These are phyloP conservation scores for Magallana angulata DNA, from an alignment of 1,140 invertebrate genomes.

Conservation along the genomic window DNA sequence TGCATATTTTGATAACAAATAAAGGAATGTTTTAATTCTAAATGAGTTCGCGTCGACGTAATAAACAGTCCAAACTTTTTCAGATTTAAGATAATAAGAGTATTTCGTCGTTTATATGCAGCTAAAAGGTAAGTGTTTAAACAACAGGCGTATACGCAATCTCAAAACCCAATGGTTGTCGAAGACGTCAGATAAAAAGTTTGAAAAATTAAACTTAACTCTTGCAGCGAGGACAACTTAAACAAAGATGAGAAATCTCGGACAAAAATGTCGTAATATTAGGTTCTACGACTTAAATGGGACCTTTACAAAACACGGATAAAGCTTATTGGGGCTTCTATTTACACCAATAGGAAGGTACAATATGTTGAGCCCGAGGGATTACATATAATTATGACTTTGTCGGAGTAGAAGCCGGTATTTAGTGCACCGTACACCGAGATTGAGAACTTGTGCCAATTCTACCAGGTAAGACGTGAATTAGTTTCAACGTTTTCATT, in stretches of 20 bases:
- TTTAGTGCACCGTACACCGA: neutral
- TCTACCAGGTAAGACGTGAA: neutral
- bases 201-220: constrained; percentile 7
- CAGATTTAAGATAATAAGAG: neutral
- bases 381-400: constrained; percentile 25
- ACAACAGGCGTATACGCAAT: neutral
- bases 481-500: too few species aligned
- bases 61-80: neutral
- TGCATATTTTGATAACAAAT: constrained; percentile 31
- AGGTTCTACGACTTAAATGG: constrained; percentile 1
- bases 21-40: constrained; percentile 16
- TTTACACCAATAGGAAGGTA: neutral
- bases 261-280: neutral
- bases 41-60: constrained; percentile 1
- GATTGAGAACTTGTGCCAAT: neutral
- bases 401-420: neutral
- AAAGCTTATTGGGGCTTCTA: constrained; percentile 1
- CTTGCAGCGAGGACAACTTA: neutral
- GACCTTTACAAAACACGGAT: neutral
- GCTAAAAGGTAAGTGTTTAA: constrained; percentile 4
- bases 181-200: constrained; percentile 1
- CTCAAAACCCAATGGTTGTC: neutral
- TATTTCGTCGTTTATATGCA: neutral
- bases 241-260: neutral
- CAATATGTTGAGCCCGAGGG: neutral